phyloP scores from a whole-genome alignment of 2,113 vertebrate genomes.

The Alethe diademata region DNA sequence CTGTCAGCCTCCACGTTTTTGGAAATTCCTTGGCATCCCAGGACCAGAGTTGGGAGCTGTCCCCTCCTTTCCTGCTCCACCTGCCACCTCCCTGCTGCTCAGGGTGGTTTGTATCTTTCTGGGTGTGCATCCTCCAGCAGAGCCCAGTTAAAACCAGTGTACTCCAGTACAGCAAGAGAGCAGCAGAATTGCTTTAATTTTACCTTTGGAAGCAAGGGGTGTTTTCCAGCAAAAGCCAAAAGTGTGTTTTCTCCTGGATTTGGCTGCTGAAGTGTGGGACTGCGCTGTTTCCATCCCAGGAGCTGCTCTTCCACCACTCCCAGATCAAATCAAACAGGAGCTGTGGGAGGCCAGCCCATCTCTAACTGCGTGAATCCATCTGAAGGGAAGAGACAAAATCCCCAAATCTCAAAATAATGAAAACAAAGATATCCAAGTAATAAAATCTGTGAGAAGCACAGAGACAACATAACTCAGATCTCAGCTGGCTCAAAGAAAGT shows the following conservation, averaged over 20 bases:
- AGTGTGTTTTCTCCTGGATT: not conserved
- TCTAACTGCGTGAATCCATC: constrained; percentile 53
- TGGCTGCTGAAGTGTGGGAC: not conserved
- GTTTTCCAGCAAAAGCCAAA: not conserved
- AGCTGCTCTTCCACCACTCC: constrained; percentile 45
- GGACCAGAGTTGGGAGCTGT: no score
- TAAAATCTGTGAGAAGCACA: constrained; percentile 73
- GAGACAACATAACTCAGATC: constrained; percentile 69
- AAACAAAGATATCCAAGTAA: constrained; percentile 77
- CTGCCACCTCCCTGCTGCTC: not conserved
- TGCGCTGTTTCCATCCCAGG: not conserved
- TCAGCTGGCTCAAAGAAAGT: constrained; percentile 74
- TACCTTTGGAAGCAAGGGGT: rapidly evolving
- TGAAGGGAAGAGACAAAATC: constrained; percentile 72
- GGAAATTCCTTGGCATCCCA: no score
- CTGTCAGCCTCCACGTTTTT: no score
- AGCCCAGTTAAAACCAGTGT: not conserved
- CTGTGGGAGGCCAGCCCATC: constrained; percentile 45
- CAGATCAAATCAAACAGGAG: constrained; percentile 64
- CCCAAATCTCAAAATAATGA: constrained; percentile 78
- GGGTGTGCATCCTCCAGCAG: not conserved
- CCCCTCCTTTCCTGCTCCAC: no score
- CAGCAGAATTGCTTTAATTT: rapidly evolving
- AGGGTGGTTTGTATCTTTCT: not conserved
- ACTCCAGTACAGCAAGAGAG: rapidly evolving